Evolutionary conservation across 2,888 invertebrate genomes (phyloP).

Genomic region (Caenorhabditis uteleia): DNA sequence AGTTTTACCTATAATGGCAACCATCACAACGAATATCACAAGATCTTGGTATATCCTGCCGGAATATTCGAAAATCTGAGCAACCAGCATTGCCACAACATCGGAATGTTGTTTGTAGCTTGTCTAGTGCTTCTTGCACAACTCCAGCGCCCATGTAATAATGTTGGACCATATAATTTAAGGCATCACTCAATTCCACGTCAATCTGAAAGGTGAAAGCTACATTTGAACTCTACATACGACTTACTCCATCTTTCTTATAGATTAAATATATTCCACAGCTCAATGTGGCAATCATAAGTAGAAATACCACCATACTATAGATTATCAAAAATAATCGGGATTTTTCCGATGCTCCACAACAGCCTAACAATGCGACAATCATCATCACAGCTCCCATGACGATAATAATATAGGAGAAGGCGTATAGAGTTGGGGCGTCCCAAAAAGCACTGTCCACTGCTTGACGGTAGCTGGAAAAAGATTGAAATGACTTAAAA

Average conservation of each 20-base stretch:
- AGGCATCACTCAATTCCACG: slow-evolving; percentile 67
- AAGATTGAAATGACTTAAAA: not conserved
- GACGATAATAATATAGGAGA: slow-evolving; percentile 68
- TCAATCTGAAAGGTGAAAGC: slow-evolving; percentile 58
- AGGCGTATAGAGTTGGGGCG: slow-evolving; percentile 65
- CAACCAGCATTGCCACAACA: slow-evolving; percentile 69
- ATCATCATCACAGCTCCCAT: slow-evolving; percentile 63
- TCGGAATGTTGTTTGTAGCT: slow-evolving; percentile 65
- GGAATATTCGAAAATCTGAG: slow-evolving; percentile 65
- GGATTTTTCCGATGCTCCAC: slow-evolving; percentile 58
- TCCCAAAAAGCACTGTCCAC: slow-evolving; percentile 68
- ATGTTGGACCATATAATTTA: slow-evolving; percentile 69
- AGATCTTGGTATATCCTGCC: slow-evolving; percentile 65
- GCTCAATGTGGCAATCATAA: slow-evolving; percentile 61
- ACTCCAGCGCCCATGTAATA: slow-evolving; percentile 68
- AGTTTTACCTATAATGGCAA: slow-evolving; percentile 60
- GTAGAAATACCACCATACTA: slow-evolving; percentile 52
- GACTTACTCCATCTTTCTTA: slow-evolving; percentile 62
- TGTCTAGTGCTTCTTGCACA: slow-evolving; percentile 66
- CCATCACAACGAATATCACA: slow-evolving; percentile 69
- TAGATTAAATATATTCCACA: slow-evolving; percentile 65
- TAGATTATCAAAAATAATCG: slow-evolving; percentile 59
- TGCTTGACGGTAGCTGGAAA: slow-evolving; percentile 61
- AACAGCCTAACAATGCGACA: slow-evolving; percentile 65
- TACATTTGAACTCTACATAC: not conserved